A percentile compares a stretch with the other conserved stretches of the same genome.
phyloP scores from a whole-genome alignment of 2,797 vertebrate genomes.

The Parauchenoglanis punctatus region DNA sequence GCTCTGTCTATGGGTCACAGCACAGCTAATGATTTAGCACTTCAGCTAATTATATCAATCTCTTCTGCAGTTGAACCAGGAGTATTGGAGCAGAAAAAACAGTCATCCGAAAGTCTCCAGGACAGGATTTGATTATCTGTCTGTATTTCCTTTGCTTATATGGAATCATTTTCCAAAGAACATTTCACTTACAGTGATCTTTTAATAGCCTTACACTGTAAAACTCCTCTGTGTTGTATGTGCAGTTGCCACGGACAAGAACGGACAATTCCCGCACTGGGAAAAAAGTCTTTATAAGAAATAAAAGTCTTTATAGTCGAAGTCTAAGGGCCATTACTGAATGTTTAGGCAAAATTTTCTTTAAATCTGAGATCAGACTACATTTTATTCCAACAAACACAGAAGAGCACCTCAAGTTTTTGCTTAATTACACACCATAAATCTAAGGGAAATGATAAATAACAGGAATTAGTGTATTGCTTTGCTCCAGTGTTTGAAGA shows the following conservation, averaged over 20 bases:
- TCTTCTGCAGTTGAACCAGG: not conserved
- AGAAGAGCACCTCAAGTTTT: not conserved
- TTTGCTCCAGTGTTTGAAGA: not conserved
- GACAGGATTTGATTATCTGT: slow-evolving; percentile 5
- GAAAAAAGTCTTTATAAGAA: not conserved
- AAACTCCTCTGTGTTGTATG: not conserved
- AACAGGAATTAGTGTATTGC: not conserved
- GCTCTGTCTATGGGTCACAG: slow-evolving; percentile 12
- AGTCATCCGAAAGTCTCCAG: not conserved
- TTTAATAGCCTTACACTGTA: not conserved
- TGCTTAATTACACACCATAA: not conserved
- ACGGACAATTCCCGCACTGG: not conserved
- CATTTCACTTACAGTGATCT: not conserved
- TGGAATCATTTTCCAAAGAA: not conserved
- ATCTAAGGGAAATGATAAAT: not conserved
- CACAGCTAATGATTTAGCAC: slow-evolving; percentile 19
- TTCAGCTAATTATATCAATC: not conserved
- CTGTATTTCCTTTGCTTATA: not conserved
- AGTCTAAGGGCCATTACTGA: not conserved
- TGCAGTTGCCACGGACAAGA: not conserved
- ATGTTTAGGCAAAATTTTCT: not conserved
- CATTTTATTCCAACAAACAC: not conserved
- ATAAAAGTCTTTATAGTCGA: not conserved
- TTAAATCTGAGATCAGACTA: not conserved
- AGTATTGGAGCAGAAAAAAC: not conserved